A percentile compares a stretch with the other conserved stretches of the same genome.
Conservation (phyloP, 2,888 invertebrate genomes). For the Creontiades dilutus region DNA sequence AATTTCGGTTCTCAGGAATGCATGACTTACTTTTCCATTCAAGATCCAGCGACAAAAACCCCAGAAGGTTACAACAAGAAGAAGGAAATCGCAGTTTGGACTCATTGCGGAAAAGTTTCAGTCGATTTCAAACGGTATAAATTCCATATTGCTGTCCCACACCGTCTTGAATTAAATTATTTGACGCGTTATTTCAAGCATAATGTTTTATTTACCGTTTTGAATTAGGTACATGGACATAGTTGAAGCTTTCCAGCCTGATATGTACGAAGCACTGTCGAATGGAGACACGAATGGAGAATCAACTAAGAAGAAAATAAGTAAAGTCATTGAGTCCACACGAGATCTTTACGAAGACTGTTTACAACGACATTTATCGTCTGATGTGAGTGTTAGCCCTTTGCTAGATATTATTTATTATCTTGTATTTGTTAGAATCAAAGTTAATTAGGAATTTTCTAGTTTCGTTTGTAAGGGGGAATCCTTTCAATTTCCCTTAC, state of each 20-base stretch:
- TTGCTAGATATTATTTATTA: no score
- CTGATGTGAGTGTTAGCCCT: background rate
- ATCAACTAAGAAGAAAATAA: slow-evolving; percentile 79
- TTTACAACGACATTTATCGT: slow-evolving; percentile 81
- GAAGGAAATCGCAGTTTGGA: slow-evolving; percentile 87
- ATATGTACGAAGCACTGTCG: slow-evolving; percentile 89
- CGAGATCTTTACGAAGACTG: slow-evolving; percentile 85
- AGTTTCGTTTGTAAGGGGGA: no score
- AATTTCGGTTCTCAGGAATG: slow-evolving; percentile 78
- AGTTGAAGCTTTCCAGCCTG: slow-evolving; percentile 88
- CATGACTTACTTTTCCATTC: slow-evolving; percentile 81
- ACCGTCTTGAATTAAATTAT: no score
- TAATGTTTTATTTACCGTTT: background rate
- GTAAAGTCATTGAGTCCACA: slow-evolving; percentile 78
- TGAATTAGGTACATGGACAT: slow-evolving; percentile 86
- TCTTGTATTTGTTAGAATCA: no score
- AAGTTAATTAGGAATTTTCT: no score
- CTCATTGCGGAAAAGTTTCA: slow-evolving; percentile 86
- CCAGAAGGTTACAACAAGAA: slow-evolving; percentile 87
- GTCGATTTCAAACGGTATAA: slow-evolving; percentile 82
- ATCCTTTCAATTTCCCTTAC: no score
- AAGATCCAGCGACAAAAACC: slow-evolving; percentile 85
- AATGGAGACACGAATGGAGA: slow-evolving; percentile 86
- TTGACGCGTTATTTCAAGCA: no score
- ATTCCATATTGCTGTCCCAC: background rate